Conservation (phyloP, 2,797 vertebrate genomes). For the Oryzias sinensis region DNA sequence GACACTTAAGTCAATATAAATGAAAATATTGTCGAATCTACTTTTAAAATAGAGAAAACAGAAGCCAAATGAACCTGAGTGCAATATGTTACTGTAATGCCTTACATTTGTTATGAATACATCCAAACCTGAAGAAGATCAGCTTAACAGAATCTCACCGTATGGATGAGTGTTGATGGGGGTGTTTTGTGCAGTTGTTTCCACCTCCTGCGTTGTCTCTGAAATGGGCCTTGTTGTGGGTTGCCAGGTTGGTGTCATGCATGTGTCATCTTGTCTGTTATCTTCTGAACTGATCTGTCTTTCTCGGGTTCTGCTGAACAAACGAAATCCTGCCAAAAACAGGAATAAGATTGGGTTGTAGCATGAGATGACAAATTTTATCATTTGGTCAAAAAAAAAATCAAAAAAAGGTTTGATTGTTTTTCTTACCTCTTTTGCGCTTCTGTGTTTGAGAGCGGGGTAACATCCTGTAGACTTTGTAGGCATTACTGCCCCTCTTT, state of each 20-base stretch:
- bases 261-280: slow-evolving; percentile 7
- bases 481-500: slow-evolving; percentile 80
- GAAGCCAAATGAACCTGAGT: too few species aligned
- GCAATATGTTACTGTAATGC: too few species aligned
- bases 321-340: slow-evolving; percentile 35
- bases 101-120: too few species aligned
- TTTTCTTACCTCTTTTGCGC: slow-evolving; percentile 55
- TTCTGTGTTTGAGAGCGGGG: slow-evolving; percentile 60
- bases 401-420: not conserved
- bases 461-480: slow-evolving; percentile 79
- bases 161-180: slow-evolving; percentile 29
- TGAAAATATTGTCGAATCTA: too few species aligned
- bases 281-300: slow-evolving; percentile 20
- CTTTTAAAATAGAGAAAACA: too few species aligned
- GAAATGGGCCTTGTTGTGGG: slow-evolving; percentile 15
- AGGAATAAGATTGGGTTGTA: not conserved
- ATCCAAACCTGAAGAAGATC: too few species aligned
- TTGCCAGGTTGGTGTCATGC: slow-evolving; percentile 36
- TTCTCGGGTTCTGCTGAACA: slow-evolving; percentile 33
- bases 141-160: slow-evolving; percentile 35
- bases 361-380: not conserved
- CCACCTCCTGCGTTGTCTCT: slow-evolving; percentile 26
- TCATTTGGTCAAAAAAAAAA: too few species aligned
- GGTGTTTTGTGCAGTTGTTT: slow-evolving; percentile 16
- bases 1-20: too few species aligned